phyloP scores from a whole-genome alignment of 2,113 vertebrate genomes.

The Serinus canaria region DNA sequence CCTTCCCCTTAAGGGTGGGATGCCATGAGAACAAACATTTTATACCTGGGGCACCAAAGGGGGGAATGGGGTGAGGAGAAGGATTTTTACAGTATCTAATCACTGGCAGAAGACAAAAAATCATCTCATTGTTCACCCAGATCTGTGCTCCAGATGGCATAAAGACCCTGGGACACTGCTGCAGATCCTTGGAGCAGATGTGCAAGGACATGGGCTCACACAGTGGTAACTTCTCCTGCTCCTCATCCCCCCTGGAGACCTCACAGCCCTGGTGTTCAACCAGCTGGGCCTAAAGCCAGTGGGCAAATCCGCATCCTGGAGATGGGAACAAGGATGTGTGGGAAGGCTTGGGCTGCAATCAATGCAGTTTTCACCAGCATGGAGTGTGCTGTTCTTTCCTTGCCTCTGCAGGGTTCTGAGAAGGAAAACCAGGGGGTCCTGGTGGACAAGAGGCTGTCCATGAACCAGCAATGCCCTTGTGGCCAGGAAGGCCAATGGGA shows the following conservation, averaged over 20 bases:
- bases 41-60: not conserved
- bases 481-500: not conserved
- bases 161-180: fast-evolving
- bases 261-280: not conserved
- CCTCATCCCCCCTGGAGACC: not conserved
- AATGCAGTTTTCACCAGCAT: not conserved
- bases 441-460: not conserved
- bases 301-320: not conserved
- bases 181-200: not conserved
- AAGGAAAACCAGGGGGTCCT: not conserved
- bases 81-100: not conserved
- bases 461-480: not conserved
- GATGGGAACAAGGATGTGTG: not conserved
- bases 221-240: not conserved
- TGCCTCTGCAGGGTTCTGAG: not conserved
- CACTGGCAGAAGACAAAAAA: not conserved
- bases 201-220: not conserved
- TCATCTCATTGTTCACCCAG: not conserved
- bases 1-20: not conserved
- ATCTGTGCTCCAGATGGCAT: not conserved
- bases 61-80: not conserved
- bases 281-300: not conserved
- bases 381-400: not conserved
- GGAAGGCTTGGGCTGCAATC: not conserved
- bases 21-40: not conserved